Base-by-base conservation (phyloP, 2,888 invertebrate genomes). In the Marronus borbonicus region DNA sequence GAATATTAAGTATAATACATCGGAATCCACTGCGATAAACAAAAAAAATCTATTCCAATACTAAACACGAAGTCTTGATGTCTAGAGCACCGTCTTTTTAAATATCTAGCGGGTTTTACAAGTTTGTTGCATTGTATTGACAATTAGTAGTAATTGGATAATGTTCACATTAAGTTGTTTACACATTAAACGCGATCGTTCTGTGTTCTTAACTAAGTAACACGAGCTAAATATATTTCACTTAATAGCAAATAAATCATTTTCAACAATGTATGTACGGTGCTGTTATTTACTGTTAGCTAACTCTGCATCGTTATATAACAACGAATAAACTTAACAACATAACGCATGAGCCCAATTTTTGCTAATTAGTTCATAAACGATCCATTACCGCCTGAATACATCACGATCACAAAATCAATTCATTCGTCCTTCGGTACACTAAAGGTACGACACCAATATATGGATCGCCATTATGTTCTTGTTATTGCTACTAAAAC, bases 321-420 rank as follows among this genome's bases (percentile, higher is more conserved):
- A 49, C 49, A 68, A 20, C 49, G 49, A 24, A 49, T 36, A 17
- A 68, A 49, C 66, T 49, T 36, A 50, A 20, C 12, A 8, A 49
- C 66, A 60, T 28, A 49, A 68, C 49, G 44, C 49, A 68, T 68
- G 66, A 49, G 66, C 44, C 66, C 44, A 68, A 44, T 68, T 68
- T 68, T 68, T 68, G 49, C 66, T 68, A 68, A 68, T 68, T 68
- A 49, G 49, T 68, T 68, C 49, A 49, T 68, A 68, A 68, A 68
- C 24, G 66, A 49, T 17, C 44, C 49, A 68, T 68, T 68, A 68
- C 49, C 66, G 49, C 49, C 49, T 68, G 66, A 49, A 68, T 68
- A 24, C 50, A 68, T 44, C 5, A 17, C 66, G 44, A 17, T 14
- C 44, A 68, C 66, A 68, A 68, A 68, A 49, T 68, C 66, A 68